These are phyloP conservation scores for Cyclopterus lumpus DNA, from an alignment of 2,797 vertebrate genomes.

Conservation along the genomic window DNA sequence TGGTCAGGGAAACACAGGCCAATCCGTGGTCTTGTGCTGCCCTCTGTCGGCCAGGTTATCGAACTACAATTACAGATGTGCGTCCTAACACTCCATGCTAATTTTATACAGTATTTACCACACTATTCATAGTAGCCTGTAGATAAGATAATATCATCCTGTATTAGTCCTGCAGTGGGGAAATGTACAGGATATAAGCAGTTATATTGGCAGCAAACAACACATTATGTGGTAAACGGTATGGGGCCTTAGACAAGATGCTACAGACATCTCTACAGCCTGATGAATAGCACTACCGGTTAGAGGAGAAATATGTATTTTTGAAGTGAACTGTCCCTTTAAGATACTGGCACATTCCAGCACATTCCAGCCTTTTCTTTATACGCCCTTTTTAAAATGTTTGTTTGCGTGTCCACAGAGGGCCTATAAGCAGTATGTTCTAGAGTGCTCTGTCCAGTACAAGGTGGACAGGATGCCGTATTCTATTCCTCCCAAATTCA, in stretches of 20 bases:
- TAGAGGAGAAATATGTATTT: neutral
- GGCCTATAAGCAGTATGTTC: constrained; percentile 78
- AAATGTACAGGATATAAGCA: neutral
- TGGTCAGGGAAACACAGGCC: neutral
- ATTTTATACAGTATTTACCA: neutral
- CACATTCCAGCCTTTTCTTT: neutral
- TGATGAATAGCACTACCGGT: neutral
- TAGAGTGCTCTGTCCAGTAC: constrained; percentile 89
- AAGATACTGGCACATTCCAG: neutral
- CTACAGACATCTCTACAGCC: neutral
- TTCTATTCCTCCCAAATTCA: constrained; percentile 83
- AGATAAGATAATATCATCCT: too few relatives aligned
- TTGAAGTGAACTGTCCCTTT: neutral
- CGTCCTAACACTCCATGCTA: neutral
- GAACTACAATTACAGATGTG: neutral
- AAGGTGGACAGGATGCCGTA: constrained; percentile 89
- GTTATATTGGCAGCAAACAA: neutral
- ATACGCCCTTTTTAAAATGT: neutral
- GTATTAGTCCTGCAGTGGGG: too few relatives aligned
- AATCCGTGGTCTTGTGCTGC: constrained; percentile 32
- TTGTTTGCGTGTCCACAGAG: constrained; percentile 71
- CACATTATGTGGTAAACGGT: neutral
- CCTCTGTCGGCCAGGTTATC: constrained; percentile 44
- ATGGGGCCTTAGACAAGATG: neutral
- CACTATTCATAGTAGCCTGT: neutral